phyloP scores from a whole-genome alignment of 2,888 invertebrate genomes.

The Halictus ligatus region DNA sequence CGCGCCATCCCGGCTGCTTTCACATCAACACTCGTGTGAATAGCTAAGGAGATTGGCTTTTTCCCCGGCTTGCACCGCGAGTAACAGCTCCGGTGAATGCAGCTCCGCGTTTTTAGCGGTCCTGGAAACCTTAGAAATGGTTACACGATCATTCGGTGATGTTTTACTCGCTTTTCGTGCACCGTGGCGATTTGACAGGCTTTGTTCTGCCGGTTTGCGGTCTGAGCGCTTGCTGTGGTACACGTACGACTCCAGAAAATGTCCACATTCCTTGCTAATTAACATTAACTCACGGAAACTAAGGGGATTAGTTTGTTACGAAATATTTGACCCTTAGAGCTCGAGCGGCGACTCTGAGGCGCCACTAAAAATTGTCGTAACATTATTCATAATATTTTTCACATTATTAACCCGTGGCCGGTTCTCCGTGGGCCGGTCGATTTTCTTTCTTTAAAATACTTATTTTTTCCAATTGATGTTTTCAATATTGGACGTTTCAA shows the following conservation, averaged over 20 bases:
- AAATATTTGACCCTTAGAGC: not conserved
- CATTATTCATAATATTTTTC: not conserved
- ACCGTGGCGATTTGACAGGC: not conserved
- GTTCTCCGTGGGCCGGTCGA: too few species aligned
- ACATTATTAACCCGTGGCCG: not conserved
- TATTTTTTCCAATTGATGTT: too few species aligned
- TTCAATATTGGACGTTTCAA: too few species aligned
- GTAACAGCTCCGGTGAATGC: not conserved
- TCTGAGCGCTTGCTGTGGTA: not conserved
- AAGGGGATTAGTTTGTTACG: not conserved
- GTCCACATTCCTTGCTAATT: not conserved
- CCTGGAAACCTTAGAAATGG: not conserved
- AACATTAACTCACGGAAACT: not conserved
- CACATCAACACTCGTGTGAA: not conserved
- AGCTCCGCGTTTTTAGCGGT: not conserved
- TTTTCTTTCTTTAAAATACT: too few species aligned
- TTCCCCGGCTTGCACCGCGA: not conserved
- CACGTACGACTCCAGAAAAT: not conserved
- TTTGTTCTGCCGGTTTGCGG: not conserved
- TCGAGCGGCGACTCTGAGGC: not conserved
- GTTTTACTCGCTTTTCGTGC: not conserved
- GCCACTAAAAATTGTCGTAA: not conserved
- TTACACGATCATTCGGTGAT: not conserved
- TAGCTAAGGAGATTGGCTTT: not conserved
- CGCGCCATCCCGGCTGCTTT: not conserved